Evolutionary conservation across 2,113 vertebrate species (phyloP), one percentile per base, ranked within the genome.

Genomic region (Malurus melanocephalus): DNA sequence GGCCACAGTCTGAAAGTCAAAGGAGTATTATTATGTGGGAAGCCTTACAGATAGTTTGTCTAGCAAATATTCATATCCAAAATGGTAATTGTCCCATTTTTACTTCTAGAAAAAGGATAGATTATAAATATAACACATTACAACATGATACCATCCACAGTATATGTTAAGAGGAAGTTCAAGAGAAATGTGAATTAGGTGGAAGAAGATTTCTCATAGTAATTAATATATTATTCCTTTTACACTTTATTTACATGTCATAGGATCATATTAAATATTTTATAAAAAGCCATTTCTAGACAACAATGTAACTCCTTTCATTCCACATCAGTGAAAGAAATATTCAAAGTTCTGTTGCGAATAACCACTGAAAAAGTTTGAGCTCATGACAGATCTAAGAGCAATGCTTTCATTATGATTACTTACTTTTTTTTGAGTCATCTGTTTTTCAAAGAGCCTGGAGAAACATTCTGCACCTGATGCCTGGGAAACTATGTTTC

Each of bases 81-180:
- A 94, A 94, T 72, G 57, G 17, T 84, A 74, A 24, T 85, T 1
- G 6, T 35, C 64, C 80, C 75, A 74, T 80, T 77, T 93, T 82
- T 85, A 9, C 45, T 74, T 87, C 43, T 80, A 66, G 79, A 83
- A 66, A 83, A 92, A 92, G 55, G 91, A 69, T n/a, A 85, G 19
- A 69, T 85, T 87, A 80, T 74, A 93, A 94, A 87, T 74, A 82
- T 77, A 92, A 45, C 30, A 72, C 27, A 28, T 87, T 81, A 87
- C 52, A 60, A 69, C 55, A 57, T 26, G 9, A 48, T 67, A 62
- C 6, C 20, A 56, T 89, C 20, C 42, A 62, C 24, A 62, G 40
- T 76, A 52, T 62, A 73, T 67, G 43, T 48, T 82, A 79, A 73
- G 57, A 79, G 30, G n/a, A 80, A 89, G 48, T 69, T 85, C 51